Percentiles rank a stretch among this genome's conserved stretches.
phyloP scores from a whole-genome alignment of 1,140 invertebrate species.

The Gonioctena quinquepunctata region DNA sequence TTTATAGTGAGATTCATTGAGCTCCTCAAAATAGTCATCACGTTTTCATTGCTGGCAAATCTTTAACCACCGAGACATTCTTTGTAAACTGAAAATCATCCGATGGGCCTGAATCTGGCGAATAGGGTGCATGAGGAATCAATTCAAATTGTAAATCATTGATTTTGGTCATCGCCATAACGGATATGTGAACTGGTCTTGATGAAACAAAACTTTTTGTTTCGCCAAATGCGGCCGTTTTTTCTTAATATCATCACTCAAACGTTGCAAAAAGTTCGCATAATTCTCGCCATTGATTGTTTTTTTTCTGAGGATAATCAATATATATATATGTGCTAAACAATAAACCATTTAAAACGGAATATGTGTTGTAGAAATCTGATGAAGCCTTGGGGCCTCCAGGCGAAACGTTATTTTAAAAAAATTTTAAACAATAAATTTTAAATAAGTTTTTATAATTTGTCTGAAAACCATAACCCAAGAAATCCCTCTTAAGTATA shows the following conservation, averaged over 20 bases:
- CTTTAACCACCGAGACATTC: neutral
- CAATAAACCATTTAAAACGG: no score
- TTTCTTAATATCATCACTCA: neutral
- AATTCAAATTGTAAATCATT: neutral
- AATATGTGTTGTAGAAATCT: no score
- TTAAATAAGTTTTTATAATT: no score
- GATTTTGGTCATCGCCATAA: no score
- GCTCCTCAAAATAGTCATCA: neutral
- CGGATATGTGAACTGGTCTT: no score
- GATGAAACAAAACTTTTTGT: neutral
- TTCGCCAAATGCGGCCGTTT: neutral
- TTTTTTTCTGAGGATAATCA: constrained; percentile 16
- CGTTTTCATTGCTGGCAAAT: neutral
- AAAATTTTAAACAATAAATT: no score
- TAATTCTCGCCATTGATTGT: constrained; percentile 17
- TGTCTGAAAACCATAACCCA: no score
- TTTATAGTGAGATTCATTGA: no score
- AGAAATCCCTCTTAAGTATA: no score
- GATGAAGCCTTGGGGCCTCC: no score
- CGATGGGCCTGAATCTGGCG: neutral
- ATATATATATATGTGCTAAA: no score
- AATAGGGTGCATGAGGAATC: neutral
- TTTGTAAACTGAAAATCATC: neutral
- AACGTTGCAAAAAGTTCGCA: constrained; percentile 12
- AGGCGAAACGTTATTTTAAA: no score